These are phyloP conservation scores for Exephanes ischioxanthus DNA, from an alignment of 2,888 invertebrate species.

Conservation along the genomic window DNA sequence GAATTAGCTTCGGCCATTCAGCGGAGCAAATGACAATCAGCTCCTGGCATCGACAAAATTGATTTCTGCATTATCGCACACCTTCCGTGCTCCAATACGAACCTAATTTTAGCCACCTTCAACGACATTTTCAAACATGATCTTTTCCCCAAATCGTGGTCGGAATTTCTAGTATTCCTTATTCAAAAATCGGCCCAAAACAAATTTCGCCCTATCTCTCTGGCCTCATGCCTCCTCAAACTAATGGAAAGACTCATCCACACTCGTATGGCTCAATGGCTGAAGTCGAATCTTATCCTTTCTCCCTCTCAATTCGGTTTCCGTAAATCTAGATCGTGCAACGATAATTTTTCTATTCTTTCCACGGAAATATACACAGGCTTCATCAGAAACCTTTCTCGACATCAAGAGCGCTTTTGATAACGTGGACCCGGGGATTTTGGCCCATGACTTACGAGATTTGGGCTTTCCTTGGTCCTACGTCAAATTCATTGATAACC, in stretches of 20 bases:
- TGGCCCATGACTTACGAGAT: neutral
- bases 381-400: conserved; percentile 12
- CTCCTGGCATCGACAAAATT: conserved; percentile 29
- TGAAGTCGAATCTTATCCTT: neutral
- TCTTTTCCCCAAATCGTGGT: neutral
- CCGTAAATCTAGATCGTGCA: conserved; percentile 4
- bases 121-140: neutral
- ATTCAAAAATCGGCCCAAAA: conserved; percentile 10
- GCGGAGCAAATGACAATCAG: neutral
- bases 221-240: conserved; percentile 47
- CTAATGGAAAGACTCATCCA: conserved; percentile 19
- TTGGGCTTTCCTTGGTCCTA: conserved; percentile 16
- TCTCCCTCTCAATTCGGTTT: conserved; percentile 38
- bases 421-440: conserved; percentile 26
- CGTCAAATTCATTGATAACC: conserved; percentile 41
- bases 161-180: conserved; percentile 13
- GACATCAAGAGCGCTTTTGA: conserved; percentile 54
- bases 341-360: conserved; percentile 33
- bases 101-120: neutral
- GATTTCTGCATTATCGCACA: neutral
- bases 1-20: conserved; percentile 12
- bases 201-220: conserved; percentile 47
- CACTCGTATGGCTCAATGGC: conserved; percentile 29
- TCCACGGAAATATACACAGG: conserved; percentile 19
- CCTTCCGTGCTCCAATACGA: neutral